Percentiles rank a stretch among this genome's conserved stretches.
Evolutionary conservation across 2,113 vertebrate species (phyloP).

Genomic region (Turdus rufiventris): DNA sequence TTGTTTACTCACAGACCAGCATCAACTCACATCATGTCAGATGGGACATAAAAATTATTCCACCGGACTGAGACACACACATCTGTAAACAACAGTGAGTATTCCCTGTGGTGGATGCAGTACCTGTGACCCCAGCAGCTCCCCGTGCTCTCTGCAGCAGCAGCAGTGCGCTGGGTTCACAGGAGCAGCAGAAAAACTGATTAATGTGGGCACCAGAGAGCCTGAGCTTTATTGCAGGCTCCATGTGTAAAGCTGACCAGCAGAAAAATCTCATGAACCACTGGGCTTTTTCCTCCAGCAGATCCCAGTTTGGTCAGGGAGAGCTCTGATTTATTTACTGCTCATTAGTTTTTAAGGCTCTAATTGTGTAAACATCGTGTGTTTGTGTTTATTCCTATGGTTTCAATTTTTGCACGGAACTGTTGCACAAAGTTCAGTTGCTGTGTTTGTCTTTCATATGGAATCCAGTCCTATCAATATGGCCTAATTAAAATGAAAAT

Average conservation of each 20-base stretch:
- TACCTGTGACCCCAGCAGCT: neutral
- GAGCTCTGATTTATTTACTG: slow-evolving; percentile 7
- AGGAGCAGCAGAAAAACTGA: neutral
- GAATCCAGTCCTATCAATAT: neutral
- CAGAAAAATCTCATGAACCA: neutral
- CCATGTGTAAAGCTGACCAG: neutral
- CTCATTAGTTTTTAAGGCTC: neutral
- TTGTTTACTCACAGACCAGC: neutral
- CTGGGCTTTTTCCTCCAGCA: neutral
- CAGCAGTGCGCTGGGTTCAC: neutral
- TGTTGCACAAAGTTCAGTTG: neutral
- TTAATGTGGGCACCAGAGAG: neutral
- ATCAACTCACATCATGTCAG: neutral
- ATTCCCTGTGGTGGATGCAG: neutral
- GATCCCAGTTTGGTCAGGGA: neutral
- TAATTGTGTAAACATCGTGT: neutral
- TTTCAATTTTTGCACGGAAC: neutral
- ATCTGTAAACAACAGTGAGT: neutral
- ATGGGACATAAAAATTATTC: neutral
- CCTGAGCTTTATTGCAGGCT: neutral
- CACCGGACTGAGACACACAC: neutral
- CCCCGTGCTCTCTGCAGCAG: neutral
- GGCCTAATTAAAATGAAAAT: slow-evolving; percentile 44
- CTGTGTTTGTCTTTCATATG: neutral
- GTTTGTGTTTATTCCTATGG: slow-evolving; percentile 22